Conservation (phyloP, 92 coral and sea anemone species). For the Muricea muricata region DNA sequence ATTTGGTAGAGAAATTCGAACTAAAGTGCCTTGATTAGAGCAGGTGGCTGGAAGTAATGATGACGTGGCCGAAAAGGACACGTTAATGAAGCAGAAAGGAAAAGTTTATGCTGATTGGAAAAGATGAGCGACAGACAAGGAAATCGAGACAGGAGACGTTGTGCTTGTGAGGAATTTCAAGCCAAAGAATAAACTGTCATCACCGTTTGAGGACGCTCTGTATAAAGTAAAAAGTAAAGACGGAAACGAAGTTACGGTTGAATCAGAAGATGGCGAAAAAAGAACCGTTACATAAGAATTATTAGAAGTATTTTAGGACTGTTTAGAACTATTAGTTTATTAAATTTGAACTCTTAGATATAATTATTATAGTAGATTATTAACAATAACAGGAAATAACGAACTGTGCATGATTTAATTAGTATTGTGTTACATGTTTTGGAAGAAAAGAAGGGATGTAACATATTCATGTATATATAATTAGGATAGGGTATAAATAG, state of each 20-base stretch:
- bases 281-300: too few species aligned
- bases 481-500: too few species aligned
- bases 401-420: too few species aligned
- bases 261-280: constrained; percentile 28
- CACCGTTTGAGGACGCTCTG: constrained; percentile 17
- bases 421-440: too few species aligned
- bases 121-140: background rate
- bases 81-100: constrained; percentile 23
- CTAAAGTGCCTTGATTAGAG: constrained; percentile 14
- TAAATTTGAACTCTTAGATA: too few species aligned
- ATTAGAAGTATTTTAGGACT: too few species aligned
- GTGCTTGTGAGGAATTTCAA: constrained; percentile 14
- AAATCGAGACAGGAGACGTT: constrained; percentile 11
- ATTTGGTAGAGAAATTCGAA: constrained; percentile 38
- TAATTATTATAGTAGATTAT: too few species aligned
- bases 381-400: too few species aligned
- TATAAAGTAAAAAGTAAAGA: constrained; percentile 10
- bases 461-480: too few species aligned
- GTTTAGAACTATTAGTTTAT: too few species aligned
- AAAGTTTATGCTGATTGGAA: constrained; percentile 27
- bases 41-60: background rate
- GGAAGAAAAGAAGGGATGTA: too few species aligned
- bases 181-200: constrained; percentile 39
- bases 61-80: background rate
- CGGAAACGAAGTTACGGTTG: constrained; percentile 27